Evolutionary conservation across 2,113 vertebrate species (phyloP), one percentile per base, ranked within the genome.

Genomic region (Lasiurus borealis): DNA sequence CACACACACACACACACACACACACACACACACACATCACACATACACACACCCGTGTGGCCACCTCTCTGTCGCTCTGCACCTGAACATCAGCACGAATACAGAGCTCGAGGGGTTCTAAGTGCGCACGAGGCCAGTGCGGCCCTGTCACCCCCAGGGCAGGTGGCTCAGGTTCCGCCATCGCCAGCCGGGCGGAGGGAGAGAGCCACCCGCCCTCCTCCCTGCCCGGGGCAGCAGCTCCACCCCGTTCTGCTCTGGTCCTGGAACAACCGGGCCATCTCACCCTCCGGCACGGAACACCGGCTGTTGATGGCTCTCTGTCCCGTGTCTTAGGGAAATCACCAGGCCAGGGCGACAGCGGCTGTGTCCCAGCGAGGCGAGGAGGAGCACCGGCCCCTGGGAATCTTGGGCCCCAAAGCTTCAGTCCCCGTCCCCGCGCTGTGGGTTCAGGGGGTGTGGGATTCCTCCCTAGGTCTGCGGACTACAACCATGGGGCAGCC

Each of bases 351-450:
- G 75, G 48, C 78, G 93, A 91, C 91, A 64, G 81, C 36, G 2
- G 14, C 48, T 14, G 88, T 86, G 96, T 76, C 91, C 46, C 23
- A 34, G 73, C 15, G 44, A 57, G 85, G 66, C 48, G 84, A 86
- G 71, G 94, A 81, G 48, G 0, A 12, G 69, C 82, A 54, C 69
- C 7, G 6, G 71, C 89, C 34, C 11, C 3, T 13, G 85, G 96
- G 96, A 97, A 93, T 93, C 52, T 68, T 0, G 81, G 87, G 95
- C 93, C 92, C 93, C 85, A 54, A 1, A 21, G 52, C 85, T 52
- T 40, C 92, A 59, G 21, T 71, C 80, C 40, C 12, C 18, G 52
- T 91, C 95, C 68, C 46, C 3, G 34, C 8, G 57, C 85, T 64
- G 44, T 40, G 77, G 87, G 80, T 46, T 64, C 44, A n/a, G 87